Percentiles rank a stretch among this genome's conserved stretches.
phyloP scores from a whole-genome alignment of 2,888 invertebrate species.

The Callimorpha dominula region DNA sequence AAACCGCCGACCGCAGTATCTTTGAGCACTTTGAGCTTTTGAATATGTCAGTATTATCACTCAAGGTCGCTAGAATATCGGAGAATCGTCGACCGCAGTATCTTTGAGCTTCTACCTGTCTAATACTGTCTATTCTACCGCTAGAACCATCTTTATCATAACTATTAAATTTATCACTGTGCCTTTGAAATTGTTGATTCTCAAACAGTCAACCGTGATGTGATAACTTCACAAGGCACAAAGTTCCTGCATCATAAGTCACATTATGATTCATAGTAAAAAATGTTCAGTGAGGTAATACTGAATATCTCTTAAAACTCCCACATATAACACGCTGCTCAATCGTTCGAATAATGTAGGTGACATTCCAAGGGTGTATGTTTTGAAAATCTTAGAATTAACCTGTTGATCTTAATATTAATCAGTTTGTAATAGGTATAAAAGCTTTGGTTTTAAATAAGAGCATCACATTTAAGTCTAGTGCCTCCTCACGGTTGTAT shows the following conservation, averaged over 20 bases:
- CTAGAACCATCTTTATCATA: background rate
- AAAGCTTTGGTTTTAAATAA: background rate
- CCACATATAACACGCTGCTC: background rate
- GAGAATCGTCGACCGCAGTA: slow-evolving; percentile 40
- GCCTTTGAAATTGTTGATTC: background rate
- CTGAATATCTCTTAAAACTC: background rate
- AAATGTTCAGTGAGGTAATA: background rate
- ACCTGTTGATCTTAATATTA: slow-evolving; percentile 1
- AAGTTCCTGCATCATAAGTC: background rate
- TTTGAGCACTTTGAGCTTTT: background rate
- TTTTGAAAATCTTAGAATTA: background rate
- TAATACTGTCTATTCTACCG: background rate
- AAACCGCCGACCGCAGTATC: slow-evolving; percentile 38
- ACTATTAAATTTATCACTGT: background rate
- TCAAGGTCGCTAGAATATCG: slow-evolving; percentile 19
- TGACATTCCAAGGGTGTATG: background rate
- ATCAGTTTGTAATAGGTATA: slow-evolving; percentile 1
- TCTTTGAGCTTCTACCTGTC: background rate
- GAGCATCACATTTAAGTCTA: background rate
- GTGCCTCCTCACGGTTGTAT: background rate
- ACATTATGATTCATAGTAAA: background rate
- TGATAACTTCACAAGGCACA: background rate
- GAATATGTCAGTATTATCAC: background rate
- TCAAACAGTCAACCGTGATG: background rate
- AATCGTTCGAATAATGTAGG: slow-evolving; percentile 6